Evolutionary conservation across 2,888 invertebrate species (phyloP).

Genomic region (Kryphioiulus occultus): DNA sequence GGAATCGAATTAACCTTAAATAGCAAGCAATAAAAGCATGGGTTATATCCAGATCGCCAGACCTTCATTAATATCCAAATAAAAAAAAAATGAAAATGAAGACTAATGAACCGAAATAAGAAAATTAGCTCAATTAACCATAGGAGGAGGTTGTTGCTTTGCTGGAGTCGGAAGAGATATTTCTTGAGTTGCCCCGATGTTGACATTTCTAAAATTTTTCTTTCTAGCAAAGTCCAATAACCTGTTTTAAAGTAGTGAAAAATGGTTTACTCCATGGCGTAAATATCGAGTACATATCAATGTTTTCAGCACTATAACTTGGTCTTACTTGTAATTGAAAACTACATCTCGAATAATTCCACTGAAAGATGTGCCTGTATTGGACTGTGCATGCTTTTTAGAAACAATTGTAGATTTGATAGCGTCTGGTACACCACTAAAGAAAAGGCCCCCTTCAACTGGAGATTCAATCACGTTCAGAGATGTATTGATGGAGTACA

Average conservation of each 20-base stretch:
- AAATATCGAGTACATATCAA: neutral
- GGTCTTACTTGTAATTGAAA: conserved; percentile 74
- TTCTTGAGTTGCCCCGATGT: conserved; percentile 66
- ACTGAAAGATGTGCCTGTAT: conserved; percentile 70
- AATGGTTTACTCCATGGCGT: neutral
- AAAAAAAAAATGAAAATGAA: neutral
- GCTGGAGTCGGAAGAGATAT: neutral
- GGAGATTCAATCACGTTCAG: conserved; percentile 6
- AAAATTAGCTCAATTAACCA: neutral
- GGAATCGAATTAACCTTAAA: neutral
- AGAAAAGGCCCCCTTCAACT: conserved; percentile 71
- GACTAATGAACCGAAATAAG: neutral
- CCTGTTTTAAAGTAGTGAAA: conserved; percentile 60
- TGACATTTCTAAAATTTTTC: conserved; percentile 71
- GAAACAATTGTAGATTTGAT: conserved; percentile 67
- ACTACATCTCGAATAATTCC: conserved; percentile 87
- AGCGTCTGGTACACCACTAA: conserved; percentile 75
- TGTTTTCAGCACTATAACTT: neutral
- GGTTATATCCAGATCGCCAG: neutral
- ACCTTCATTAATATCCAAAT: neutral
- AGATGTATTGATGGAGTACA: neutral
- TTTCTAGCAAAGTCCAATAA: conserved; percentile 73
- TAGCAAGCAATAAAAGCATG: neutral
- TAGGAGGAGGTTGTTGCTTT: neutral
- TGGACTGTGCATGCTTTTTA: conserved; percentile 59